Percentiles rank a stretch among this genome's conserved stretches.
Conservation (phyloP, 2,888 invertebrate species). For the Scaptomyza tumidula region DNA sequence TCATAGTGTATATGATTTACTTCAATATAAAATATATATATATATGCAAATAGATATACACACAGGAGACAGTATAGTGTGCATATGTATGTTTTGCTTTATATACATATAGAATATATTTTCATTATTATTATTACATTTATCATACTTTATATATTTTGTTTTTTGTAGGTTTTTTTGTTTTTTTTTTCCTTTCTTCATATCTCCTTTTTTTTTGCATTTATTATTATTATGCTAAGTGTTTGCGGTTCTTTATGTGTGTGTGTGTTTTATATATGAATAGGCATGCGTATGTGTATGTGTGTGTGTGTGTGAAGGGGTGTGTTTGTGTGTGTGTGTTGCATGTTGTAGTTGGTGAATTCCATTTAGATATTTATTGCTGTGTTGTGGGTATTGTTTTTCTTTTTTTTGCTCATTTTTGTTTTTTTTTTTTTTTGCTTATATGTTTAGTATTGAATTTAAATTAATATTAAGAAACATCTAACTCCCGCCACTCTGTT, state of each 20-base stretch:
- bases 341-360: conserved; percentile 33
- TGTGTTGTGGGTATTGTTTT: conserved; percentile 20
- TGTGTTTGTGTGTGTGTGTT: neutral
- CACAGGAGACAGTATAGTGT: conserved; percentile 29
- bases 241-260: conserved; percentile 43
- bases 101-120: conserved; percentile 55
- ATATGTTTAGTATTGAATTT: conserved; percentile 72
- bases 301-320: neutral
- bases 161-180: conserved; percentile 8
- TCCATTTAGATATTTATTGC: conserved; percentile 40
- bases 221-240: conserved; percentile 67
- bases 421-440: conserved; percentile 42
- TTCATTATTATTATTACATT: conserved; percentile 20
- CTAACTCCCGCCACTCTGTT: conserved; percentile 34
- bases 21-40: conserved; percentile 21
- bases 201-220: conserved; percentile 24
- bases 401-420: conserved; percentile 28
- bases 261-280: conserved; percentile 23
- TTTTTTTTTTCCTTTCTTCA: conserved; percentile 12
- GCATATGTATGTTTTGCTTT: conserved; percentile 33
- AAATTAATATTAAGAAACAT: conserved; percentile 75
- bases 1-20: conserved; percentile 15
- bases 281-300: conserved; percentile 4
- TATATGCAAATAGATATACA: conserved; percentile 31
- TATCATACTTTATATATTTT: conserved; percentile 1